A percentile compares a stretch with the other conserved stretches of the same genome.
Evolutionary conservation across 2,113 vertebrate species (phyloP).

Genomic region (Alouatta palliata): DNA sequence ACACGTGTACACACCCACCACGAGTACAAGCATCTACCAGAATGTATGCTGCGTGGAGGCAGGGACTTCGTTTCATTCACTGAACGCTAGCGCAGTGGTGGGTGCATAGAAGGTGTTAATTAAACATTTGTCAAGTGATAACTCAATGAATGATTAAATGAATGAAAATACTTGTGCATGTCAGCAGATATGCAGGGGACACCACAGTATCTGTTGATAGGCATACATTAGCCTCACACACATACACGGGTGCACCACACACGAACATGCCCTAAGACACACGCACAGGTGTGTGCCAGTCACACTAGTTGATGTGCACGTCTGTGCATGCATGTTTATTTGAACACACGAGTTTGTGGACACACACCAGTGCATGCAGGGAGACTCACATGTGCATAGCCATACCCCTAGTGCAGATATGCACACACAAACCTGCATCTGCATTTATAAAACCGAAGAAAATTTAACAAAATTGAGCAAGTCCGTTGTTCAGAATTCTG

Average conservation of each 20-base stretch:
- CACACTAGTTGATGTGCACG: no score
- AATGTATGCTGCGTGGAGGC: fast-evolving
- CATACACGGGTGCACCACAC: fast-evolving
- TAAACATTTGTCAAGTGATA: not conserved
- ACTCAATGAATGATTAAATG: not conserved
- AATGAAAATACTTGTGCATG: not conserved
- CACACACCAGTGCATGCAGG: fast-evolving
- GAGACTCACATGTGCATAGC: not conserved
- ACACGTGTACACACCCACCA: fast-evolving
- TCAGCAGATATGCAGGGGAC: not conserved
- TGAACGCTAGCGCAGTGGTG: not conserved
- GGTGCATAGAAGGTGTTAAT: not conserved
- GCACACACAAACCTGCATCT: not conserved
- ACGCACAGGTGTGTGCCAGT: no score
- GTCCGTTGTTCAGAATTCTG: not conserved
- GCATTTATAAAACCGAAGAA: not conserved
- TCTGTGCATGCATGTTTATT: not conserved
- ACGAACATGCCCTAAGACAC: not conserved
- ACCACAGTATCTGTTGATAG: fast-evolving
- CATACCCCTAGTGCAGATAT: fast-evolving
- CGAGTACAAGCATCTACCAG: not conserved
- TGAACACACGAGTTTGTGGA: fast-evolving
- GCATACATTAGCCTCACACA: no score
- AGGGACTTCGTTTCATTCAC: not conserved
- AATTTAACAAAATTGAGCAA: no score